Base-by-base conservation (phyloP, 2,888 invertebrate species). In the Orgyia antiqua region DNA sequence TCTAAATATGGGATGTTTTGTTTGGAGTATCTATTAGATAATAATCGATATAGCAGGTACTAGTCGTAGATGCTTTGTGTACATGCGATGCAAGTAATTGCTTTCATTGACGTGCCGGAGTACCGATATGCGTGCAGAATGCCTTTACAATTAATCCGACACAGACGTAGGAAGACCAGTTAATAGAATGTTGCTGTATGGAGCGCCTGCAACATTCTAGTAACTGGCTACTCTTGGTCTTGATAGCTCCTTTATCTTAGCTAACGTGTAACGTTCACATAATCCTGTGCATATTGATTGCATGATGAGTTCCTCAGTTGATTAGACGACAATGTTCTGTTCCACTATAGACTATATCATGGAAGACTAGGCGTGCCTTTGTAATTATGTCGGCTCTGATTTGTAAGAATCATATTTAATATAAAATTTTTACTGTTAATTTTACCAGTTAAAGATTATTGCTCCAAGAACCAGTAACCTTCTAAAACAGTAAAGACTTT, bases 101-200 rank as follows among this genome's bases (percentile, higher is more conserved):
- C 71, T 74, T 77, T 68, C 72, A 79, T 76, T 79, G 78, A 75
- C 80, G 72, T 79, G 69, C 77, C 79, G 51, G 49, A 46, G 51
- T 53, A 49, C 51, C 46, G 43, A 61, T 64, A 63, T 54, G 57
- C 54, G 64, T 52, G 40, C 67, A 66, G 80, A 78, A 83, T 82
- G 76, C 66, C 60, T 62, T 54, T 55, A 68, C 77, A 77, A 83
- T 82, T 80, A 83, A 78, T 75, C 65, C 59, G 63, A 69, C 66
- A 70, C 71, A 69, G 69, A 62, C 71, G 68, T 58, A 51, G 53
- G 57, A 59, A 59, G 68, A 65, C 64, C 60, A 52, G 67, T 63
- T 68, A 66, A 69, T 58, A 39, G 52, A 56, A 45, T 47, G 48
- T 52, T 54, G 39, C 39, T 43, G 42, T 45, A 36, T 33, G 33